These are phyloP conservation scores for Gadopsis bispinosus DNA, from an alignment of 2,797 vertebrate genomes.

Conservation along the genomic window DNA sequence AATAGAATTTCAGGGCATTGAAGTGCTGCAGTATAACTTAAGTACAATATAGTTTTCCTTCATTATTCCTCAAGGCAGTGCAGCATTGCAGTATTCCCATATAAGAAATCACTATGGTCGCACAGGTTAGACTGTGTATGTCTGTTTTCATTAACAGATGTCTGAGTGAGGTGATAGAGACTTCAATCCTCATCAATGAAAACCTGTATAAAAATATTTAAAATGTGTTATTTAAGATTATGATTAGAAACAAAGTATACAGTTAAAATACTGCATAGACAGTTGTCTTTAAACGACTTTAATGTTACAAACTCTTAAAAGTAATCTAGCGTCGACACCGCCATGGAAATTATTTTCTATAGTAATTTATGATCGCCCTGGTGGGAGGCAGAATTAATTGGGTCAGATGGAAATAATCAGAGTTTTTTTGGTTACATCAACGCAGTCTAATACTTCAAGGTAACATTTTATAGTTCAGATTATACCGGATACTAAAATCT, in stretches of 20 bases:
- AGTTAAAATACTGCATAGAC: background rate
- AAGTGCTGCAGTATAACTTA: background rate
- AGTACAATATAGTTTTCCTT: background rate
- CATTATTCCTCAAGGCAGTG: too few species aligned
- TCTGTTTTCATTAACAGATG: background rate
- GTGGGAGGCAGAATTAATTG: background rate
- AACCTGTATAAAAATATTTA: background rate
- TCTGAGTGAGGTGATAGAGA: background rate
- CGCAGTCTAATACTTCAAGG: background rate
- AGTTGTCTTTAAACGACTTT: constrained; percentile 2
- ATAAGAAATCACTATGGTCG: background rate
- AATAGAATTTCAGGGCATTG: background rate
- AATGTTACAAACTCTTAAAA: constrained; percentile 2
- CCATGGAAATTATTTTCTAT: background rate
- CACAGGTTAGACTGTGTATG: background rate
- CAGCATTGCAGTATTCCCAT: background rate
- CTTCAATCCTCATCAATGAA: background rate
- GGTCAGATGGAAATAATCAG: background rate
- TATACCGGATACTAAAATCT: background rate
- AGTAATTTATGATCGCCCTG: background rate
- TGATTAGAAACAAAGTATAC: background rate
- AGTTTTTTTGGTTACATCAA: too few species aligned
- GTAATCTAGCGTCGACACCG: background rate
- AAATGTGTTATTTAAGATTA: background rate
- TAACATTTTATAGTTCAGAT: background rate